Conservation (phyloP, 2,113 vertebrate genomes). For the Salminus brasiliensis region DNA sequence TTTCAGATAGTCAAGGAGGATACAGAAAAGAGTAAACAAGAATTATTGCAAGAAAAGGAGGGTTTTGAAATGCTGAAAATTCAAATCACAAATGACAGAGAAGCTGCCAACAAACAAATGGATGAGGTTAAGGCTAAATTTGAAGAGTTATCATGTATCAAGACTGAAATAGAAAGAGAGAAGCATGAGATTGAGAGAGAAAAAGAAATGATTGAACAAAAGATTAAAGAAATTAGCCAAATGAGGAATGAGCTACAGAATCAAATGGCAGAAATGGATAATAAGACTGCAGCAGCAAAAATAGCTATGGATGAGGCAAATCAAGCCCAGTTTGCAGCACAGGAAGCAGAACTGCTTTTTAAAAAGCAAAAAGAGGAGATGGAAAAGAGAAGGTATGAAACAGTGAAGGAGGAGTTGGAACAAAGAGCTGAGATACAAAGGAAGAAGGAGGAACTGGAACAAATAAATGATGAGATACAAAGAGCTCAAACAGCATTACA, state of each 20-base stretch:
- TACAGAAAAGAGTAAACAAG: conserved; percentile 28
- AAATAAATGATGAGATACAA: conserved; percentile 36
- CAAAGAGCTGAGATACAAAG: conserved; percentile 46
- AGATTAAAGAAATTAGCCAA: conserved; percentile 46
- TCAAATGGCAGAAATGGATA: conserved; percentile 24
- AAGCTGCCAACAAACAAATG: conserved; percentile 13
- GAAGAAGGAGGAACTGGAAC: conserved; percentile 54
- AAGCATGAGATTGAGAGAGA: conserved; percentile 35
- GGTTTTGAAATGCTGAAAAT: conserved; percentile 40
- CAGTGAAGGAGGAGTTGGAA: conserved; percentile 30
- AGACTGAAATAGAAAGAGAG: conserved; percentile 24
- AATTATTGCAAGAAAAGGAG: conserved; percentile 26
- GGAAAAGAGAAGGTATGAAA: conserved; percentile 46
- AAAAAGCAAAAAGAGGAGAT: conserved; percentile 40
- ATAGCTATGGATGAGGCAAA: conserved; percentile 7
- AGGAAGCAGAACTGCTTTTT: conserved; percentile 34
- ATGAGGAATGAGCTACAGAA: conserved; percentile 31
- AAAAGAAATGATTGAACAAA: conserved; percentile 42
- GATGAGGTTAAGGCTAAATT: conserved; percentile 26
- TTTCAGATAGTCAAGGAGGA: conserved; percentile 40
- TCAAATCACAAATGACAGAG: conserved; percentile 32
- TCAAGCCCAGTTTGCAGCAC: background rate
- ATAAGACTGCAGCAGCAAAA: conserved; percentile 5
- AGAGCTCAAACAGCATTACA: conserved; percentile 22
- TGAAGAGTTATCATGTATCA: conserved; percentile 27